Base-by-base conservation (phyloP, 2,888 invertebrate species). In the Antheraea assamensis region DNA sequence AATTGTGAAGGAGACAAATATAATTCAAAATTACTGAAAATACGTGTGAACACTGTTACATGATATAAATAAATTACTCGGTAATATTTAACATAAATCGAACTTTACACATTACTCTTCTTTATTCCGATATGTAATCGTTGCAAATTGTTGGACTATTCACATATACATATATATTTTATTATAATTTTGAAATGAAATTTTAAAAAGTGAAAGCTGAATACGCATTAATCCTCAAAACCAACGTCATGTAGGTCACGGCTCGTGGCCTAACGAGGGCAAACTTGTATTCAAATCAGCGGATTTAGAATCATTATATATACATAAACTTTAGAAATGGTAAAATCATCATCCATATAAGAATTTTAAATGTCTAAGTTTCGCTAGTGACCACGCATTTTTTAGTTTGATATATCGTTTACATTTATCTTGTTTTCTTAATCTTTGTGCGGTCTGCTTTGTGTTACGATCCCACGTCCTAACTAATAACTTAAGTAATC, bases 251-350 rank as follows among this genome's bases (percentile, higher is more conserved):
- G 73, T 71, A n/a, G 30, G 71, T 55, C 71, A 42, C n/a, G 73
- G n/a, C 72, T 58, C 49, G 70, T n/a, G 73, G 76, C 35, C 72
- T 21, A 78, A 74, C 70, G 74, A 76, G 76, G 76, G 75, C 74
- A 71, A 78, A 74, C 52, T 71, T 72, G 73, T 73, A 73, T 77
- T 73, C 70, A 70, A 27, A 73, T 58, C 42, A 58, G 19, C 47
- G 47, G 55, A 35, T 68, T 68, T 68, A n/a, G 35, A 35, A 68
- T 31, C 68, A 68, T 64, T 64, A 64, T 64, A 64, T 4, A 64
- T 27, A 64, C 30, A 64, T 64, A 30, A 30, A 64, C 61, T 64
- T 64, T 64, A 64, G 61, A 13, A 64, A 64, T 64, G 61, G 27
- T 64, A 64, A 64, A 4, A 30, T 61, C 61, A 27, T 61, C 61